phyloP scores from a whole-genome alignment of 2,113 vertebrate species.

The Todiramphus chloris region DNA sequence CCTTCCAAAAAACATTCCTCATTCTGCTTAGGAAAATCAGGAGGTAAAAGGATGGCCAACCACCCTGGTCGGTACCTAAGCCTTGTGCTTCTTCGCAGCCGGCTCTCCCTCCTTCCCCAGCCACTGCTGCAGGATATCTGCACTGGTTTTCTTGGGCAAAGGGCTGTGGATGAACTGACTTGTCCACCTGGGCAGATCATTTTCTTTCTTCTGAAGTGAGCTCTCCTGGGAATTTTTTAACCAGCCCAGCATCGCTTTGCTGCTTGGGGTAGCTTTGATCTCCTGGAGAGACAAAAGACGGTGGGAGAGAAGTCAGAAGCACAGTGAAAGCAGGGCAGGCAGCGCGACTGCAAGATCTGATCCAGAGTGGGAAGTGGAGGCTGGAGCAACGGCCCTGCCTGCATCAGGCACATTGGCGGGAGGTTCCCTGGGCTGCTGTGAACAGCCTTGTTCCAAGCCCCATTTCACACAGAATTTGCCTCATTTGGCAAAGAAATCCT shows the following conservation, averaged over 20 bases:
- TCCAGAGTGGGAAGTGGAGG: accelerated
- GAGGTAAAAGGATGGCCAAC: neutral
- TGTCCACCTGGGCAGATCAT: conserved; percentile 31
- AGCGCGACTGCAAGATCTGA: neutral
- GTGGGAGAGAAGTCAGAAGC: neutral
- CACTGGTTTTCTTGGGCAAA: conserved; percentile 47
- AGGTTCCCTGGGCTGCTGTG: neutral
- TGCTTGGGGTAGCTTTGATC: conserved; percentile 74
- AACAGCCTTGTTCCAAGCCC: neutral
- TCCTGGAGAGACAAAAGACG: conserved; percentile 69
- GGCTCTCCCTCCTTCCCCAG: conserved; percentile 66
- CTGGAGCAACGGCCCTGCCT: neutral
- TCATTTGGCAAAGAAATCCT: conserved; percentile 1
- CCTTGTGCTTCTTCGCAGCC: conserved; percentile 73
- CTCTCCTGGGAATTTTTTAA: conserved; percentile 72
- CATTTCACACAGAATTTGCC: conserved; percentile 6
- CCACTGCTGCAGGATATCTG: conserved; percentile 69
- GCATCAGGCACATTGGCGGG: neutral
- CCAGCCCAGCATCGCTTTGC: conserved; percentile 87
- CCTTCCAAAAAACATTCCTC: neutral
- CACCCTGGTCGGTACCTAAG: neutral
- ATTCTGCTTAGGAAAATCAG: neutral
- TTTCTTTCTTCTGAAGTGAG: conserved; percentile 79
- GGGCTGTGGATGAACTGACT: conserved; percentile 66
- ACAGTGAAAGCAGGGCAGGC: neutral